These are phyloP conservation scores for Xylota sylvarum DNA, from an alignment of 2,888 invertebrate genomes.

Conservation along the genomic window DNA sequence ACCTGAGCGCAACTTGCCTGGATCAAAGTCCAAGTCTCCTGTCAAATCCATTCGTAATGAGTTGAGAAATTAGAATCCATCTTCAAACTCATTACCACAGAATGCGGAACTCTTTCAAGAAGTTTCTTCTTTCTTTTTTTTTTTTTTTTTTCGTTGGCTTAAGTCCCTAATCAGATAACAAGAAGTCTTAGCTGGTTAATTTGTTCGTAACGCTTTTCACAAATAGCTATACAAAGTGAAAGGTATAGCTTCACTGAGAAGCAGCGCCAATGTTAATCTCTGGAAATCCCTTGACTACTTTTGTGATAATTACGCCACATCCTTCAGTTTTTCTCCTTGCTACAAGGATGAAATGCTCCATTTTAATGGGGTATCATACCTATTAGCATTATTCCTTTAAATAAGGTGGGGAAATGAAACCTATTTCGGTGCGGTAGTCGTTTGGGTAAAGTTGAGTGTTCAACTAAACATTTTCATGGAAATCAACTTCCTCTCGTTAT, in stretches of 20 bases:
- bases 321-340: background rate
- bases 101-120: constrained; percentile 1
- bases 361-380: constrained; percentile 20
- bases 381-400: background rate
- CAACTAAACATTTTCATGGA: constrained; percentile 19
- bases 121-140: background rate
- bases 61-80: constrained; percentile 37
- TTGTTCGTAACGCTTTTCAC: constrained; percentile 32
- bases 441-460: background rate
- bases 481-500: constrained; percentile 18
- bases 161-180: constrained; percentile 53
- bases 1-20: background rate
- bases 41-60: constrained; percentile 35
- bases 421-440: background rate
- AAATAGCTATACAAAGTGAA: background rate
- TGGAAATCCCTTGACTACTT: constrained; percentile 34
- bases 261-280: constrained; percentile 20
- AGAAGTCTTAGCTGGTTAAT: constrained; percentile 49
- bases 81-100: constrained; percentile 27
- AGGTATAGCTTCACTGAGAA: background rate
- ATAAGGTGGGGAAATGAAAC: constrained; percentile 17
- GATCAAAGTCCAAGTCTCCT: constrained; percentile 8
- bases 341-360: background rate
- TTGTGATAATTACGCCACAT: constrained; percentile 51
- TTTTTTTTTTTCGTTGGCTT: background rate